phyloP scores from a whole-genome alignment of 1,140 invertebrate genomes.

The Trigoniulus corallinus region DNA sequence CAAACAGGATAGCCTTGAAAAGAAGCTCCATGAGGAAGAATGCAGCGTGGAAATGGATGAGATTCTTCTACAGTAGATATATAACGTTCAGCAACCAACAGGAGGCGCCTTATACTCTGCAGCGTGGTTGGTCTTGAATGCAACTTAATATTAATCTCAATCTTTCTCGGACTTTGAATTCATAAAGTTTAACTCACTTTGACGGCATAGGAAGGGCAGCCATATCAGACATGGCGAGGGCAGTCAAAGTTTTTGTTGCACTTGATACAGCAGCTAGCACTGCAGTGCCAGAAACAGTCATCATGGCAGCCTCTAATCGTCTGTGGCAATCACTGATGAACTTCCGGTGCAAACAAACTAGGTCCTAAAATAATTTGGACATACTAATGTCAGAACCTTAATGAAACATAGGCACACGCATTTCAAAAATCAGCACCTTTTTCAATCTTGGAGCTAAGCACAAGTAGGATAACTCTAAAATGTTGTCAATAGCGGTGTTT shows the following conservation, averaged over 20 bases:
- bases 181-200: constrained; percentile 19
- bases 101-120: constrained; percentile 30
- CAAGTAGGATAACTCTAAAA: constrained; percentile 31
- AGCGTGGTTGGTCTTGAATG: constrained; percentile 22
- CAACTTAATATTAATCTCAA: background rate
- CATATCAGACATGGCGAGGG: constrained; percentile 27
- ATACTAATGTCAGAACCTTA: background rate
- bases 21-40: constrained; percentile 33
- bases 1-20: constrained; percentile 32
- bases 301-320: constrained; percentile 28
- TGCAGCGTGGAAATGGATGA: constrained; percentile 26
- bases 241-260: constrained; percentile 29
- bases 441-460: constrained; percentile 29
- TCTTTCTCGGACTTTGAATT: background rate
- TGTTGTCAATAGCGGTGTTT: constrained; percentile 28
- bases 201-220: constrained; percentile 25
- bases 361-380: constrained; percentile 22
- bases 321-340: constrained; percentile 35
- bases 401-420: background rate
- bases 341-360: constrained; percentile 28
- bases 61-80: constrained; percentile 32
- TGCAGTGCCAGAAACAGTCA: constrained; percentile 25
- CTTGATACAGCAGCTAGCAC: constrained; percentile 26
- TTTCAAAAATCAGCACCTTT: constrained; percentile 18
- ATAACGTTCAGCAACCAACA: constrained; percentile 33